Base-by-base conservation (phyloP, 2,797 vertebrate species). In the Microcaecilia unicolor region DNA sequence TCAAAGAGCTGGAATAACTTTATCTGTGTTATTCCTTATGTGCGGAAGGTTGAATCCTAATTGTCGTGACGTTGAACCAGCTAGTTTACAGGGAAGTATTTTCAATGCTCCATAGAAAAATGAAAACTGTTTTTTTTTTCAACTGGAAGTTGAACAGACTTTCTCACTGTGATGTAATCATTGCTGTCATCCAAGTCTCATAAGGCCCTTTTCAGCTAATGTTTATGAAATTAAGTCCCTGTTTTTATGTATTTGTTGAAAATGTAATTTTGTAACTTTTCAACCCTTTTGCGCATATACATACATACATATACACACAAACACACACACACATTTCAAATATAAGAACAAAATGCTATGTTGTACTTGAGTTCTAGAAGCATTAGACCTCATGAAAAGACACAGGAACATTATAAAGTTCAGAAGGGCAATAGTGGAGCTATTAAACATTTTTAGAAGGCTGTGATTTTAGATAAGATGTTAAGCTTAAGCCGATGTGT, bases 1-100 rank as follows among this genome's bases (percentile, higher is more conserved):
- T 80, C 76, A 79, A 79, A 78, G 71, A 60, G 53, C 59, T 72
- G 72, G 72, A 74, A 80, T 68, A 55, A 64, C 67, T 72, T 76
- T 74, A 78, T 61, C 78, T 70, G 58, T 62, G 68, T 67, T 79
- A 74, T 75, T 72, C 57, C 66, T 73, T 48, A 58, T 70, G 69
- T 66, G 63, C 58, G 58, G 47, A 67, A 26, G 31, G 64, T 67
- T 71, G 68, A 68, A 64, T 51, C 51, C 52, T 35, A 39, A 49
- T 67, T 51, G 51, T 47, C 57, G 56, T 60, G 60, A 21, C 64
- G 55, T 49, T 39, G 48, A 54, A 49, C 61, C 44, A 52, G 18
- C 21, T 23, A 8, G n/a, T 12, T 25, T 12, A 11, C 7, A 25
- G 16, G n/a, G 22, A 34, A 58, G 37, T 34, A 18, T 53, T 73